Evolutionary conservation across 2,797 vertebrate species (phyloP).

Genomic region (Poecilia wingei): DNA sequence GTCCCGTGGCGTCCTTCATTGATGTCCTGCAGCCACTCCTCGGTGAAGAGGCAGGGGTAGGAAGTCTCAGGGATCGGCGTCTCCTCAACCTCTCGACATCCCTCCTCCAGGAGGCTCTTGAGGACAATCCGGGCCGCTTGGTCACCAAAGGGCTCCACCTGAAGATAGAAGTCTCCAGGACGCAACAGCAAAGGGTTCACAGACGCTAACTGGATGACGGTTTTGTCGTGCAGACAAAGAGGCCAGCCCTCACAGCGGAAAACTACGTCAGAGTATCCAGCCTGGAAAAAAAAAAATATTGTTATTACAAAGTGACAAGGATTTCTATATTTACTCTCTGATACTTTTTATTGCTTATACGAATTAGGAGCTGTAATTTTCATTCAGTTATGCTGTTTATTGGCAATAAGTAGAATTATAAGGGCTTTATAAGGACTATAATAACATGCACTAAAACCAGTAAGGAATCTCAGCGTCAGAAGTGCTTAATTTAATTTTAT

Average conservation of each 20-base stretch:
- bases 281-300: conserved; percentile 69
- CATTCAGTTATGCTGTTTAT: no score
- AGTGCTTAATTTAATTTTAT: background rate
- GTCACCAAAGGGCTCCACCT: conserved; percentile 87
- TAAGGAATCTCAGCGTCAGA: background rate
- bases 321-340: background rate
- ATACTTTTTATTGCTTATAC: no score
- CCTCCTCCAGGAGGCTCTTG: conserved; percentile 88
- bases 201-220: conserved; percentile 89
- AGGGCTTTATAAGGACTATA: background rate
- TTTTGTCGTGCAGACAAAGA: conserved; percentile 88
- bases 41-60: conserved; percentile 89
- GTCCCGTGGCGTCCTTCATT: conserved; percentile 79
- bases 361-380: no score
- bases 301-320: background rate
- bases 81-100: conserved; percentile 83
- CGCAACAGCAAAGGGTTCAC: conserved; percentile 91
- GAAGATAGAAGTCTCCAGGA: conserved; percentile 94
- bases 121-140: conserved; percentile 87
- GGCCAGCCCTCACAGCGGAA: conserved; percentile 96
- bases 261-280: conserved; percentile 87
- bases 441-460: background rate
- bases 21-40: conserved; percentile 87
- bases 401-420: no score
- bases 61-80: conserved; percentile 84